Conservation (phyloP, 1,140 invertebrate species). For the Cherax destructor region DNA sequence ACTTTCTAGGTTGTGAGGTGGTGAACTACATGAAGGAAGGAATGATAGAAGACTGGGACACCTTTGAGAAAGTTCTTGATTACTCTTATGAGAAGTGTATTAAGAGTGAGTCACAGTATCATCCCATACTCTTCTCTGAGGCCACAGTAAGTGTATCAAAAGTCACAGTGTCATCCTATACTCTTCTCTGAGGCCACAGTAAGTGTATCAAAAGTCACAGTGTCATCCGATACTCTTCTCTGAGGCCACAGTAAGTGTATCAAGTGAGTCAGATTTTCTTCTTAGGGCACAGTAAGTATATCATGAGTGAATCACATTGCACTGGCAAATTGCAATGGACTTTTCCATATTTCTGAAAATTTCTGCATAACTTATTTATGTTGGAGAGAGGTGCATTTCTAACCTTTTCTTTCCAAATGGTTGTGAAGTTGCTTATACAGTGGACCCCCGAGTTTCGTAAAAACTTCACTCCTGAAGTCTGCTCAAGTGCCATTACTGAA, state of each 20-base stretch:
- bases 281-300: no score
- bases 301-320: no score
- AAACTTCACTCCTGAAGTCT: no score
- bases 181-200: conserved; percentile 94
- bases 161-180: conserved; percentile 91
- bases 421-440: no score
- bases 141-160: conserved; percentile 80
- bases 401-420: no score
- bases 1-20: conserved; percentile 80
- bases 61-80: conserved; percentile 94
- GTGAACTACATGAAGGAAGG: conserved; percentile 94
- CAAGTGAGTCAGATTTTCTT: conserved; percentile 62
- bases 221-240: conserved; percentile 95
- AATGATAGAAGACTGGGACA: conserved; percentile 97
- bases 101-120: conserved; percentile 87
- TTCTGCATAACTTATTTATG: no score
- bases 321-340: no score
- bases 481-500: no score
- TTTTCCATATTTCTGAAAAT: no score
- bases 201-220: conserved; percentile 79
- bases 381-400: no score
- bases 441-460: no score
- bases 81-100: conserved; percentile 91
- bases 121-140: conserved; percentile 95
- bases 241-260: conserved; percentile 83